phyloP scores from a whole-genome alignment of 92 coral and sea anemone genomes.

The Bergia puertoricense region DNA sequence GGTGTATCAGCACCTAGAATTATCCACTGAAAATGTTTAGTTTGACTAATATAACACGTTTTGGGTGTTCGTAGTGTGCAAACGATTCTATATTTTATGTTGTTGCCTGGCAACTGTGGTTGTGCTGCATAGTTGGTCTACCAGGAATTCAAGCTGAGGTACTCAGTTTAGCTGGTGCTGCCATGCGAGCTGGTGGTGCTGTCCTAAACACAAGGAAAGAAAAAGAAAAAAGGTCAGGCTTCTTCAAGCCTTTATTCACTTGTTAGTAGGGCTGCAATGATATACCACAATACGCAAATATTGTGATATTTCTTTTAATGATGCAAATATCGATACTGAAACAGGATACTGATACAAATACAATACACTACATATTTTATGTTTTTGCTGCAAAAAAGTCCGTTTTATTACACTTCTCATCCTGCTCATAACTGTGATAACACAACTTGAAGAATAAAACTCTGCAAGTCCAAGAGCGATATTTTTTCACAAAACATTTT shows the following conservation, averaged over 20 bases:
- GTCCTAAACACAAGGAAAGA: constrained; percentile 7
- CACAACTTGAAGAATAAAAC: too few species aligned
- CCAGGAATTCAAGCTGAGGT: constrained; percentile 64
- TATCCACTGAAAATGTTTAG: background rate
- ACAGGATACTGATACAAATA: too few species aligned
- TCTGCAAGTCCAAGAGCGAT: too few species aligned
- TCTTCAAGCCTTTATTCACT: background rate
- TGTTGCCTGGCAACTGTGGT: constrained; percentile 40
- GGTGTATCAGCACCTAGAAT: background rate
- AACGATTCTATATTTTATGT: background rate
- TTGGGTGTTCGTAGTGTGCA: background rate
- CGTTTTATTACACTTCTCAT: too few species aligned
- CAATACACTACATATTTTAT: too few species aligned
- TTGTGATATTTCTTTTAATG: too few species aligned
- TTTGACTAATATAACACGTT: background rate
- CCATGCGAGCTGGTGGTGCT: constrained; percentile 63
- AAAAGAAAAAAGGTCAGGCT: background rate
- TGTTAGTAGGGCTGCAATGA: background rate
- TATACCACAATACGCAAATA: too few species aligned
- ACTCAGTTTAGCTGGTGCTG: constrained; percentile 73
- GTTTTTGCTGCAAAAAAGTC: too few species aligned
- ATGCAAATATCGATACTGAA: too few species aligned
- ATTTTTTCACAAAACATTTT: too few species aligned
- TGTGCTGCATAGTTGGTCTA: background rate
- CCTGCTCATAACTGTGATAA: too few species aligned